A percentile compares a stretch with the other conserved stretches of the same genome.
These are phyloP conservation scores for Megaceryle torquata DNA, from an alignment of 2,113 vertebrate species.

Conservation along the genomic window DNA sequence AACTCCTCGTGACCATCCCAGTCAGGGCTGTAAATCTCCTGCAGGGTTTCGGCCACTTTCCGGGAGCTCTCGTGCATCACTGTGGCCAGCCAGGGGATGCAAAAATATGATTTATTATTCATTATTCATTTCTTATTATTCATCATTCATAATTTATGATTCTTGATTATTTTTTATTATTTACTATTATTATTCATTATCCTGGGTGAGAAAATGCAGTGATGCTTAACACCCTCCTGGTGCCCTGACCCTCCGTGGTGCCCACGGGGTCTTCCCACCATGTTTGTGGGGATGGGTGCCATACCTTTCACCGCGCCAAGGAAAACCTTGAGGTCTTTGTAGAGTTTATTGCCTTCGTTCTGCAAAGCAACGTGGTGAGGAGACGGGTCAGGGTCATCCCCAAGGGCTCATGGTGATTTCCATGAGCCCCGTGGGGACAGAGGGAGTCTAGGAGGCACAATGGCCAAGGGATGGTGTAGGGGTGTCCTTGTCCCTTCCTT, in stretches of 20 bases:
- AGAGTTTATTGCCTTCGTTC: conserved; percentile 85
- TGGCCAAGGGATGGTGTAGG: background rate
- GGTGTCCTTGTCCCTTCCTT: background rate
- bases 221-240: background rate
- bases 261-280: fast-evolving
- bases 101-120: background rate
- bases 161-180: too few relatives aligned
- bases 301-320: conserved; percentile 87
- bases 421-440: fast-evolving
- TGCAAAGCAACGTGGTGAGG: conserved; percentile 28
- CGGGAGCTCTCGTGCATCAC: conserved; percentile 92
- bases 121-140: background rate
- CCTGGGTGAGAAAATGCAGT: fast-evolving
- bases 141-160: background rate
- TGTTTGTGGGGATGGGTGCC: fast-evolving
- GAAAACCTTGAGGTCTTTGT: conserved; percentile 90
- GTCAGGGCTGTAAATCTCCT: conserved; percentile 83
- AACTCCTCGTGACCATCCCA: conserved; percentile 87
- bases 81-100: conserved; percentile 4
- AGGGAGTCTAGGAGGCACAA: background rate
- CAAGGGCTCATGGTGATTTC: background rate
- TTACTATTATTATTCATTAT: background rate
- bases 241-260: background rate
- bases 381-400: background rate
- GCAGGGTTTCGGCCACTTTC: conserved; percentile 86